Evolutionary conservation across 1,140 invertebrate genomes (phyloP).

Genomic region (Asbolus verrucosus): DNA sequence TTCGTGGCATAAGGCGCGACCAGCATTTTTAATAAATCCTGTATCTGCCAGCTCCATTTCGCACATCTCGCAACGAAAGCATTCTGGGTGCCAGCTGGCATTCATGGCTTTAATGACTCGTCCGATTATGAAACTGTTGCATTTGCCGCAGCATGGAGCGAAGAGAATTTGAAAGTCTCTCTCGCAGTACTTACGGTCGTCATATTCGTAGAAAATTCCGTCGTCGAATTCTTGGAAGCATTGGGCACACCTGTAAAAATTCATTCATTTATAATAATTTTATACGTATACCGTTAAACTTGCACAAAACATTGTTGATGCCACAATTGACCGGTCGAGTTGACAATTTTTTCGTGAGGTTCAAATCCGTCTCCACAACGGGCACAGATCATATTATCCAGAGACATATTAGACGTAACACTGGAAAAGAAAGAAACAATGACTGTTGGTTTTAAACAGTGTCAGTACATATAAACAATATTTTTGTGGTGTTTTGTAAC

Average conservation of each 20-base stretch:
- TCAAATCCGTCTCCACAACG: conserved; percentile 95
- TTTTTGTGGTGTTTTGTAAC: conserved; percentile 1
- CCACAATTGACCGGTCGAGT: conserved; percentile 98
- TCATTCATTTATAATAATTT: background rate
- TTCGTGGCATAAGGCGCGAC: conserved; percentile 94
- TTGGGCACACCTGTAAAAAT: conserved; percentile 89
- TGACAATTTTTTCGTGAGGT: conserved; percentile 97
- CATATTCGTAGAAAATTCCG: conserved; percentile 99
- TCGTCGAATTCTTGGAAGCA: conserved; percentile 98
- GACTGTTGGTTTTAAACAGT: background rate
- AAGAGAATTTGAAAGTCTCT: conserved; percentile 99
- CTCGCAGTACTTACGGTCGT: conserved; percentile 99
- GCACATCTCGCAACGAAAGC: conserved; percentile 97
- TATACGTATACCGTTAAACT: conserved; percentile 64
- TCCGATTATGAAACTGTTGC: conserved; percentile 96
- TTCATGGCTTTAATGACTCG: conserved; percentile 99
- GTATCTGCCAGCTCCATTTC: conserved; percentile 91
- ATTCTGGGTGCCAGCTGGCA: conserved; percentile 97
- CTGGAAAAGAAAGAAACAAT: conserved; percentile 67
- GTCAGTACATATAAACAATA: conserved; percentile 13
- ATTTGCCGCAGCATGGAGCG: conserved; percentile 98
- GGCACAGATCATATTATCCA: conserved; percentile 92
- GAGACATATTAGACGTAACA: conserved; percentile 80
- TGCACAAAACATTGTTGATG: conserved; percentile 99
- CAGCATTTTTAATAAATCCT: conserved; percentile 96